Percentiles rank a stretch among this genome's conserved stretches.
Evolutionary conservation across 2,797 vertebrate species (phyloP).

Genomic region (Eulemur coronatus): DNA sequence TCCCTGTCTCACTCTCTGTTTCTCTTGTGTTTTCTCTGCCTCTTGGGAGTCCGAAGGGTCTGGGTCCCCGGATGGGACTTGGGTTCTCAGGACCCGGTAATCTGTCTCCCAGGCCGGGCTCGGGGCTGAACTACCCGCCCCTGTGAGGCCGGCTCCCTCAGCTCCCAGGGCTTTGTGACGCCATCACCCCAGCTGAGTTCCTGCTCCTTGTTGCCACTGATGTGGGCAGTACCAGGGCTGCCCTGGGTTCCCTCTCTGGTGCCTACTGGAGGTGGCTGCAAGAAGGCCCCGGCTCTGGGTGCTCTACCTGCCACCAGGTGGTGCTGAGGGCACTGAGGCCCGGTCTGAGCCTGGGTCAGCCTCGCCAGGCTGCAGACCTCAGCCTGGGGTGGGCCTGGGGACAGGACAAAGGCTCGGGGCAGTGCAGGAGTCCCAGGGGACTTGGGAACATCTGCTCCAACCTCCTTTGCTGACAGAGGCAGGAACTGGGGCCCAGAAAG

Average conservation of each 20-base stretch:
- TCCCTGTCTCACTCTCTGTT: not conserved
- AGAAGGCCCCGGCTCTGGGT: not conserved
- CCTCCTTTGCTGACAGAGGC: not conserved
- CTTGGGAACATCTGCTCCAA: not conserved
- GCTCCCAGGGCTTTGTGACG: not conserved
- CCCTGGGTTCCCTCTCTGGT: not conserved
- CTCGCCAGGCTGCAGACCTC: not conserved
- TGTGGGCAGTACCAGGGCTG: not conserved
- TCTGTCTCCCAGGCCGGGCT: not conserved
- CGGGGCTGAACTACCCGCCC: fast-evolving
- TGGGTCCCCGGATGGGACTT: not conserved
- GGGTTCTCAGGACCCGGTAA: not conserved
- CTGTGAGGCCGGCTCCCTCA: not conserved
- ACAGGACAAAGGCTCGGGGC: not conserved
- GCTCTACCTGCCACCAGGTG: slow-evolving; percentile 56
- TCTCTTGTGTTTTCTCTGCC: not conserved
- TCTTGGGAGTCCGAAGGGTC: not conserved
- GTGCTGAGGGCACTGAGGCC: slow-evolving; percentile 7
- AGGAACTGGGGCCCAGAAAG: not conserved
- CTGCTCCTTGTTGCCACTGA: not conserved
- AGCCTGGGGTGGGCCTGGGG: not conserved
- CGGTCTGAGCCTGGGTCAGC: not conserved
- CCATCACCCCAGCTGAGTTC: not conserved
- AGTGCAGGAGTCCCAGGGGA: not conserved
- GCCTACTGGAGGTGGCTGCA: not conserved